Evolutionary conservation across 2,113 vertebrate species (phyloP).

Genomic region (Muscicapa adusta): DNA sequence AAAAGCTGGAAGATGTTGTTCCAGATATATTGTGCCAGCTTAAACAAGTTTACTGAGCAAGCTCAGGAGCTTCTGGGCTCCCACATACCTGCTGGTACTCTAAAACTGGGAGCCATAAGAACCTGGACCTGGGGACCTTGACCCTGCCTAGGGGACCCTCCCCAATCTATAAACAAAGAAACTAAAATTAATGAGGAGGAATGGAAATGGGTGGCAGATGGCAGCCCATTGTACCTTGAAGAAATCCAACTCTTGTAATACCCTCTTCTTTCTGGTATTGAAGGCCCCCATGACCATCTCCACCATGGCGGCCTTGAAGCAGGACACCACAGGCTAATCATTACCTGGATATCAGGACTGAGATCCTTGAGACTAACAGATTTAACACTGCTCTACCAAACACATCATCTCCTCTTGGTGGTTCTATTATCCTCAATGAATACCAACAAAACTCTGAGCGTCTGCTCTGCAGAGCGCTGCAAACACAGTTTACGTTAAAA

Average conservation of each 20-base stretch:
- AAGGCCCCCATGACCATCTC: background rate
- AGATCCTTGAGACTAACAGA: background rate
- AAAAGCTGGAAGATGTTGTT: background rate
- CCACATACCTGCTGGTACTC: background rate
- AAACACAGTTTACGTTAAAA: background rate
- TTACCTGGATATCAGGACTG: background rate
- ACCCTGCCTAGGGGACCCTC: background rate
- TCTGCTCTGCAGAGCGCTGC: background rate
- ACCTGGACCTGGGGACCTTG: background rate
- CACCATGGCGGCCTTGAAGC: background rate
- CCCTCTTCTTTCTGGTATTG: background rate
- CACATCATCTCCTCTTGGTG: background rate
- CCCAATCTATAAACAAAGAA: background rate
- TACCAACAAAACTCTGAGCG: background rate
- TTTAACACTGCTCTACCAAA: background rate
- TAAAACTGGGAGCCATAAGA: background rate
- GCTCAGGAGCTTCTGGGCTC: background rate
- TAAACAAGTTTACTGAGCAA: background rate
- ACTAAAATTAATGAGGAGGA: background rate
- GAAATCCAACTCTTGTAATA: background rate
- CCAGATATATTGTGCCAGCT: background rate
- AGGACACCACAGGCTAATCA: background rate
- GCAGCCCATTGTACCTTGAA: background rate
- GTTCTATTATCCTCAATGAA: background rate
- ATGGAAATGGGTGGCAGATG: background rate